Evolutionary conservation across 2,113 vertebrate species (phyloP).

Genomic region (Regulus satrapa): DNA sequence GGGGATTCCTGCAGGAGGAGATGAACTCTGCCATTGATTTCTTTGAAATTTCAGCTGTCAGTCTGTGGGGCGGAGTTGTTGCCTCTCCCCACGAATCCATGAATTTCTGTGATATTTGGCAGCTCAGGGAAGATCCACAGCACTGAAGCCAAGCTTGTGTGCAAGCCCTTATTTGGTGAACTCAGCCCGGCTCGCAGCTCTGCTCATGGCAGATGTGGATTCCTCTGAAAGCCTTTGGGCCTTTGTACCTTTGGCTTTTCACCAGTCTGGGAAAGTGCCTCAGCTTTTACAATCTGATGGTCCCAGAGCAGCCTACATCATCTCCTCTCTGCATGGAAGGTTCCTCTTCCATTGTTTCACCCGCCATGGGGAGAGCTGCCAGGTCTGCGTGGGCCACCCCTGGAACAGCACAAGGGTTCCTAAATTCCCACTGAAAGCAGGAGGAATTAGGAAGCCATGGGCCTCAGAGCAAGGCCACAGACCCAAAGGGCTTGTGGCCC

Average conservation of each 20-base stretch:
- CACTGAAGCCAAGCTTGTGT: not conserved
- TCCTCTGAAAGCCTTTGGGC: not conserved
- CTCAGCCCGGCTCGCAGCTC: not conserved
- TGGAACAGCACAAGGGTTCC: not conserved
- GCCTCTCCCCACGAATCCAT: not conserved
- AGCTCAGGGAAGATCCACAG: not conserved
- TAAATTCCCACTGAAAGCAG: not conserved
- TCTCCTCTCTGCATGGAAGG: not conserved
- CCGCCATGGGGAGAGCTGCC: not conserved
- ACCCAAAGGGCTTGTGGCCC: not conserved
- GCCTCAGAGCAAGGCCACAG: not conserved
- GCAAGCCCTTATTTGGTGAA: slow-evolving; percentile 45
- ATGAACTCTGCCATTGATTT: not conserved
- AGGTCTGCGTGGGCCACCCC: not conserved
- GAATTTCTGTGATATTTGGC: not conserved
- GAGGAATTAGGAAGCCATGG: rapidly evolving
- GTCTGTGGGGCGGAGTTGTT: rapidly evolving
- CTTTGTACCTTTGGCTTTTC: slow-evolving; percentile 7
- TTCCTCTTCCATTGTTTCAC: not conserved
- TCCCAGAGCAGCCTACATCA: rapidly evolving
- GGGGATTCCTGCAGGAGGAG: not conserved
- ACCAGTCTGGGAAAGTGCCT: not conserved
- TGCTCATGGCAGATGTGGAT: not conserved
- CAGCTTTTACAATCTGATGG: not conserved
- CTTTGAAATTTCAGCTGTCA: not conserved